Base-by-base conservation (phyloP, 2,113 vertebrate species). In the Reinhardtius hippoglossoides region DNA sequence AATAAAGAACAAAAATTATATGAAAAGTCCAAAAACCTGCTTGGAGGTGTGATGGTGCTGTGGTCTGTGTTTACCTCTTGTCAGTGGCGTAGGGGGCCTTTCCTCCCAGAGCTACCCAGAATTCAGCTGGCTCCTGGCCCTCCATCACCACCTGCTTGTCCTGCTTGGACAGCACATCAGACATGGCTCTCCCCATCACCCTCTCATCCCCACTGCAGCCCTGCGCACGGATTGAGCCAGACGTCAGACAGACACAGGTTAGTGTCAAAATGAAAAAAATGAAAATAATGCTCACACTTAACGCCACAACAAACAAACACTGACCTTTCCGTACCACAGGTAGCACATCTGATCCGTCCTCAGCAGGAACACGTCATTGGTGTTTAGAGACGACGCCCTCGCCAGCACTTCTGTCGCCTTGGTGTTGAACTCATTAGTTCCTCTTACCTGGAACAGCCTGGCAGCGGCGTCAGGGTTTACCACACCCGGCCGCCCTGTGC, bases 271-370 rank as follows among this genome's bases (percentile, higher is more conserved):
- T 10, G 26, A 16, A 20, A 24, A 14, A 68, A 31, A 60, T 12
- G 18, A n/a, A 62, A 24, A 20, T 67, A 46, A 37, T 37, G 35
- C 35, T 37, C 40, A 10, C 9, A 42, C 2, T 42, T 42, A 13
- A 42, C 10, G 13, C 3, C 10, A 42, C 12, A 42, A 18, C 9
- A 23, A 54, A 3, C 2, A 14, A 46, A 2, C n/a, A 3, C 86
- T 56, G 82, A 95, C 96, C 96, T 97, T 98, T 62, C 97, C 97
- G 0, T 96, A 97, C 97, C 97, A 98, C 92, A 97, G 88, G 90
- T 94, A 96, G 75, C 95, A 94, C 1, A 90, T 63, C 1, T 87
- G 87, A 44, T 90, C 88, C 0, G 95, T 95, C 15, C 92, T 88
- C 16, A 98, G 92, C 78, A 97, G 84, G 87, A 96, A 97, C 57